These are phyloP conservation scores for Vulpes ferrilata DNA, from an alignment of 2,113 vertebrate genomes.

Conservation along the genomic window DNA sequence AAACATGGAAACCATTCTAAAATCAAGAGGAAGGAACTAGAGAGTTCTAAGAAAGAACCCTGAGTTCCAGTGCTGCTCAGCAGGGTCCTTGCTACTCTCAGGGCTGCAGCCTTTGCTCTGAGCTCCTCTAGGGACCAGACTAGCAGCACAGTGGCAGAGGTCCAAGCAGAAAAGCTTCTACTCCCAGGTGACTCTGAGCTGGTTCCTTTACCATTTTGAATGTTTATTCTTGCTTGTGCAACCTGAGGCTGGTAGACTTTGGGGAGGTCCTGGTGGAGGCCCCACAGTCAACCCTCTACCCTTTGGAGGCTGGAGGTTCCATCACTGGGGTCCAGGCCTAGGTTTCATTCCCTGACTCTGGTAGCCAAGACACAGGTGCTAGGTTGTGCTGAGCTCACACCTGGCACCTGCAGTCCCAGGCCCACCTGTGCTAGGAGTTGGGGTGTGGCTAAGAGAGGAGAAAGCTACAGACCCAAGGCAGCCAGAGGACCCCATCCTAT, in stretches of 20 bases:
- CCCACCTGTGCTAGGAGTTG: not conserved
- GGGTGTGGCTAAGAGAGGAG: not conserved
- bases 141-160: not conserved
- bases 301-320: not conserved
- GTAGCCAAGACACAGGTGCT: not conserved
- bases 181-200: not conserved
- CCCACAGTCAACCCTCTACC: fast-evolving
- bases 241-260: not conserved
- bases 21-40: not conserved
- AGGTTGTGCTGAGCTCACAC: not conserved
- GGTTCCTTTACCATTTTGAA: not conserved
- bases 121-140: not conserved
- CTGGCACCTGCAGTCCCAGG: not conserved
- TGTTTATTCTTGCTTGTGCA: not conserved
- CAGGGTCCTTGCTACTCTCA: not conserved
- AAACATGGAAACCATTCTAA: not conserved
- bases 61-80: not conserved
- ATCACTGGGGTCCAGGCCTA: not conserved
- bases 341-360: not conserved
- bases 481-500: not conserved
- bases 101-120: not conserved
- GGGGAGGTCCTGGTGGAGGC: not conserved
- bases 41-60: not conserved
- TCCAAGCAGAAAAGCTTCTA: not conserved
- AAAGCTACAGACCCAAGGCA: not conserved